Percentiles rank a stretch among this genome's conserved stretches.
Conservation (phyloP, 1,140 invertebrate genomes). For the Saxidomus purpurata region DNA sequence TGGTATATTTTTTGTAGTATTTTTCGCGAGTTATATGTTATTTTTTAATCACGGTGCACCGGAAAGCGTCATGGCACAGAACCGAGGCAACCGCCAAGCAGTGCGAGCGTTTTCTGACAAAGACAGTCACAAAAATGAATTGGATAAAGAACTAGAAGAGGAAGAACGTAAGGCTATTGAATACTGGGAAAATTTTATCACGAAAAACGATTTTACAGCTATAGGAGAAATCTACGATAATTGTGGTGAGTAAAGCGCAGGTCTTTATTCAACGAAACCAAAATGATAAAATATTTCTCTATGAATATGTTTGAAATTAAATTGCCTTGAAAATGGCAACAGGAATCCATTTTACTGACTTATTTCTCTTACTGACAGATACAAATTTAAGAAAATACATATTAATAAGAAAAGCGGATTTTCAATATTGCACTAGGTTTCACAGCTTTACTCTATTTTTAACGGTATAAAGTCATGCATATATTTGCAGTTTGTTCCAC, state of each 20-base stretch:
- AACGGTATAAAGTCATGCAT: no score
- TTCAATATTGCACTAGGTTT: no score
- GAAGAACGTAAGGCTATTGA: slow-evolving; percentile 46
- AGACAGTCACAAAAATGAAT: slow-evolving; percentile 14
- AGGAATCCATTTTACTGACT: no score
- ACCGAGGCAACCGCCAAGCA: not conserved
- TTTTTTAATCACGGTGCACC: slow-evolving; percentile 59
- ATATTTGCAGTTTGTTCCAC: no score
- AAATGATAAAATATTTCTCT: no score
- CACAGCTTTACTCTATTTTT: no score
- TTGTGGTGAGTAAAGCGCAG: slow-evolving; percentile 57
- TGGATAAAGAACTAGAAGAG: slow-evolving; percentile 42
- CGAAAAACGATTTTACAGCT: slow-evolving; percentile 50
- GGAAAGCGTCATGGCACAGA: slow-evolving; percentile 48
- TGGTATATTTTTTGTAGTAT: slow-evolving; percentile 44
- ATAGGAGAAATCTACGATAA: slow-evolving; percentile 63
- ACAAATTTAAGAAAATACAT: no score
- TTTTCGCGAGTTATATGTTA: slow-evolving; percentile 11
- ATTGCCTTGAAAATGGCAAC: no score
- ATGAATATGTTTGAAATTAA: no score
- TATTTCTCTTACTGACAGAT: no score
- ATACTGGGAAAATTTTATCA: slow-evolving; percentile 57
- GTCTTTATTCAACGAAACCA: no score
- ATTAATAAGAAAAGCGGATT: no score
- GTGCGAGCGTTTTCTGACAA: not conserved